Evolutionary conservation across 2,113 vertebrate genomes (phyloP), one percentile per base, ranked within the genome.

Genomic region (Oenanthe melanoleuca): DNA sequence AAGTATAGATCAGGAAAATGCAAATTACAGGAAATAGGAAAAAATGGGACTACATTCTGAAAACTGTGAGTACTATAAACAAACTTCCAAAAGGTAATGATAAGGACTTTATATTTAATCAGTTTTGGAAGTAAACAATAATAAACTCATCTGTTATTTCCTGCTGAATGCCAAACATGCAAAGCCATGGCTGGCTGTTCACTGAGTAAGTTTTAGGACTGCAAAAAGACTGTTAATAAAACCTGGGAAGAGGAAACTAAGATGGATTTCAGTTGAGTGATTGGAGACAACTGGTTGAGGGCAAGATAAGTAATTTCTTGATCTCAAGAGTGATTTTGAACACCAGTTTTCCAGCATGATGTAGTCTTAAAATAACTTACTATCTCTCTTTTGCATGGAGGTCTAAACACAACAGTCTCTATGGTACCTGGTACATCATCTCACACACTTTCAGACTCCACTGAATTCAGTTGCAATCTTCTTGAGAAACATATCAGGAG

Each of bases 81-180:
- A 89, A 75, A 23, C 18, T 89, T 89, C 67, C 71, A 33, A 82
- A 92, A 72, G 17, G 5, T 71, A 79, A 70, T 15, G 37, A 44
- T 61, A 79, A 75, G 13, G 59, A 87, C 77, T 77, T 82, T 72
- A 52, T 63, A 89, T 66, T 77, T 22, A 52, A 37, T 65, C 45
- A n/a, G 26, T 82, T 89, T 66, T 80, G 56, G 16, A 89, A 89
- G n/a, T 44, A 82, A 94, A 89, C 79, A 95, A 81, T 33, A 85
- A 74, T 38, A 91, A 91, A 38, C 18, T 70, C 19, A n/a, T 70
- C 33, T 80, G 9, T 93, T 82, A 69, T 49, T 34, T 73, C 40
- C 16, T 77, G 34, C 15, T 86, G 81, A 87, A 82, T 75, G 55
- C 18, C 38, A 82, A 83, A 70, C 12, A 29, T 18, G 7, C 40